These are phyloP conservation scores for Hyles lineata DNA, from an alignment of 2,888 invertebrate species.

Conservation along the genomic window DNA sequence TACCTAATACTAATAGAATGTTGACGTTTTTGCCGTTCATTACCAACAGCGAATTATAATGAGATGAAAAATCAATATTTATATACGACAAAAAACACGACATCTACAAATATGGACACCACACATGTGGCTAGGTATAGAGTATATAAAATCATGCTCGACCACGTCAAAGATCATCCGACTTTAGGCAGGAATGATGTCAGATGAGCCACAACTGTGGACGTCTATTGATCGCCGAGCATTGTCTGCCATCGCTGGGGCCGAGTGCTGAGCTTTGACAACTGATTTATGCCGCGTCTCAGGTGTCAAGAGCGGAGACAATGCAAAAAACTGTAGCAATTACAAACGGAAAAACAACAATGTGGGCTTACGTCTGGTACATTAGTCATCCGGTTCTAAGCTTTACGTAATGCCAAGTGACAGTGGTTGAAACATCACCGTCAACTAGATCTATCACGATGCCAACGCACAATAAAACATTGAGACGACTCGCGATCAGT, in stretches of 20 bases:
- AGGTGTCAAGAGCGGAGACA: conserved; percentile 75
- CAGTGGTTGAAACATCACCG: conserved; percentile 56
- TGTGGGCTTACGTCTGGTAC: conserved; percentile 62
- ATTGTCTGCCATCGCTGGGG: conserved; percentile 59
- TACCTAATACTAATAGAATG: conserved; percentile 67
- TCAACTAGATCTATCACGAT: conserved; percentile 57
- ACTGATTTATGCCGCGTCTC: conserved; percentile 77
- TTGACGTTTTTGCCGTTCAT: conserved; percentile 65
- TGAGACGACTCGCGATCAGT: conserved; percentile 54
- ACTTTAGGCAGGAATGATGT: conserved; percentile 62
- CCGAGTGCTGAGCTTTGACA: conserved; percentile 75
- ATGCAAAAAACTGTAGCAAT: conserved; percentile 69
- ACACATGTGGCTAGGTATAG: conserved; percentile 31
- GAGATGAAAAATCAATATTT: conserved; percentile 60
- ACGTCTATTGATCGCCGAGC: conserved; percentile 69
- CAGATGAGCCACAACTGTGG: conserved; percentile 59
- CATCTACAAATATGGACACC: conserved; percentile 45
- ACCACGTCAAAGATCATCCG: conserved; percentile 62
- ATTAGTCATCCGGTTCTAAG: conserved; percentile 71
- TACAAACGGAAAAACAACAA: conserved; percentile 67
- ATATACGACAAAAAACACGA: conserved; percentile 51
- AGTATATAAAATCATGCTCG: conserved; percentile 54
- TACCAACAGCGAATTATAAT: conserved; percentile 57
- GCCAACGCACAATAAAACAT: conserved; percentile 48
- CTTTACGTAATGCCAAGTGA: conserved; percentile 62